Base-by-base conservation (phyloP, 2,888 invertebrate genomes). In the Helleia helle region DNA sequence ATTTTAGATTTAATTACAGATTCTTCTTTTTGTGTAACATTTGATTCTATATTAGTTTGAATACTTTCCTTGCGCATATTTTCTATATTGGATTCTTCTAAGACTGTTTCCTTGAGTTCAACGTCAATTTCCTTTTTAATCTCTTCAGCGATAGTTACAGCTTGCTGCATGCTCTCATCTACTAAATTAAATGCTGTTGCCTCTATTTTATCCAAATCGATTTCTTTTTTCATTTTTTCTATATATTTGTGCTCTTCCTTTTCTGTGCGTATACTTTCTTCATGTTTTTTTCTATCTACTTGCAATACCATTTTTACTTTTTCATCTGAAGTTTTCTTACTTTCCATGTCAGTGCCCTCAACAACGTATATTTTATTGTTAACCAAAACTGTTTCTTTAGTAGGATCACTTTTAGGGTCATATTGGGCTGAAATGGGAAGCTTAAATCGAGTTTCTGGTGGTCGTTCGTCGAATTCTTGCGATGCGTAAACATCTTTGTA, bases 391-490 rank as follows among this genome's bases (percentile, higher is more conserved):
- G 38, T 42, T 36, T 44, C 43, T 25, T 44, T 47, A 28, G 44
- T 47, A 6, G 43, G 40, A 24, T 51, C 47, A 15, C 64, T 60
- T 43, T 74, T 63, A 1, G 80, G 77, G 38, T 79, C 75, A 44
- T 79, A 81, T 27, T 80, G 69, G 15, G 68, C 61, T 0, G 80
- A 80, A 18, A 81, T 61, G 0, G 80, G 81, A 2, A 83, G 49
- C 36, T 79, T 83, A 46, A 66, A 81, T 40, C 54, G 73, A 6
- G 58, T 62, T 38, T 62, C 54, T 1, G 65, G 47, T 1, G 66
- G 48, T 31, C 51, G 14, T 28, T 57, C 56, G 7, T 55, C 59
- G 26, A 59, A 51, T 15, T 26, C 50, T 18, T 43, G 47, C 9
- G 62, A 56, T 1, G 56, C 57, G 26, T 77, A 74, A 4, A 59